Conservation (phyloP, 2,888 invertebrate species). For the Catocala fraxini region DNA sequence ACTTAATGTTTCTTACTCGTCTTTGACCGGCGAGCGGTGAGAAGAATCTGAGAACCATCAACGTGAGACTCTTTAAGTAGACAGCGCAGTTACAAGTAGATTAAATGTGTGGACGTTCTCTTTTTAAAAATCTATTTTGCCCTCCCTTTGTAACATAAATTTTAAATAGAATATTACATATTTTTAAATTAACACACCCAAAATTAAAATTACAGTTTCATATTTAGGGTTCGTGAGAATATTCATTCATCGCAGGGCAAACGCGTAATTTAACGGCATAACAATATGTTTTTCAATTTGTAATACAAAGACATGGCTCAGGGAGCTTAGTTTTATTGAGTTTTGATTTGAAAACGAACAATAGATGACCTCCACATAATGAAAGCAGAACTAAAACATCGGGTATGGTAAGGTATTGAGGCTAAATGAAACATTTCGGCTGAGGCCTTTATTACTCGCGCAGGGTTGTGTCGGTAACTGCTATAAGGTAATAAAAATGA, state of each 20-base stretch:
- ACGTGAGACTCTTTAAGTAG: constrained; percentile 7
- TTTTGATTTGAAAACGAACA: constrained; percentile 60
- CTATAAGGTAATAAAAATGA: constrained; percentile 49
- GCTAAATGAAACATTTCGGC: constrained; percentile 56
- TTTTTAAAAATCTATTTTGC: constrained; percentile 1
- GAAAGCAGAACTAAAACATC: constrained; percentile 51
- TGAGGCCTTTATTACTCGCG: constrained; percentile 46
- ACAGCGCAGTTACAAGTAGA: constrained; percentile 5
- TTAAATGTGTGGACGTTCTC: not conserved
- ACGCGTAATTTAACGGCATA: constrained; percentile 39
- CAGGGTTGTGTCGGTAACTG: constrained; percentile 44
- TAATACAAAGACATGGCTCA: constrained; percentile 50
- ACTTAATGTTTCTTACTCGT: constrained; percentile 3
- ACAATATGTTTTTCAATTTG: constrained; percentile 56
- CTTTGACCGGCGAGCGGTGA: constrained; percentile 6
- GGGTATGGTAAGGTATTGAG: constrained; percentile 48
- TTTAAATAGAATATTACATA: constrained; percentile 1
- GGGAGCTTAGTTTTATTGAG: constrained; percentile 49
- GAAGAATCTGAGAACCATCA: constrained; percentile 11
- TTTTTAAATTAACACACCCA: constrained; percentile 11
- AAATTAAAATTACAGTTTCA: constrained; percentile 11
- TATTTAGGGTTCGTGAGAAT: constrained; percentile 20
- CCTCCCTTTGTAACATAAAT: not conserved
- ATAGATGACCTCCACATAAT: constrained; percentile 53
- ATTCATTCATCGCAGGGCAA: constrained; percentile 24